Evolutionary conservation across 2,797 vertebrate species (phyloP), one percentile per base, ranked within the genome.

Genomic region (Gymnodraco acuticeps): DNA sequence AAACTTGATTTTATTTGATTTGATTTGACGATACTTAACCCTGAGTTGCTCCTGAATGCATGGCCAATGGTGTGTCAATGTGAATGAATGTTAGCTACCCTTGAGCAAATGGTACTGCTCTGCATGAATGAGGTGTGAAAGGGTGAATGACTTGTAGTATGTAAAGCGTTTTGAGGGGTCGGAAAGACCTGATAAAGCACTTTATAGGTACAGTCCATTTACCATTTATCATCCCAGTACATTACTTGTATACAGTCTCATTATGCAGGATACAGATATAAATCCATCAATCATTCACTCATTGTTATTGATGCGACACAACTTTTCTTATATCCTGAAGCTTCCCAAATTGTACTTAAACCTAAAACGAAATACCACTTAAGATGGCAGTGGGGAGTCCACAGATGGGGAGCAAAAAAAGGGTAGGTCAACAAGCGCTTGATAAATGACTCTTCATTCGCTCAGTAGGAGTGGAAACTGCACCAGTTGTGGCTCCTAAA

Each of bases 321-420:
- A 12, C 14, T 75, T 33, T 59, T 60, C 13, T 6, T 38, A 45
- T 67, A 45, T 68, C 27, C 47, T 46, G 41, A 47, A 56, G 56
- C 10, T 42, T 70, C 23, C 23, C 64, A 66, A 43, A 43, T 46
- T 70, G 64, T 10, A 38, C 13, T 66, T 60, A 14, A 69, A 58
- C 52, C 64, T 59, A 47, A 23, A 56, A 75, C 27, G 77, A 67
- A 63, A 64, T 14, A n/a, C 33, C 9, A 41, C 55, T 41, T 42
- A 41, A 0, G 8, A 27, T 33, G 56, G 38, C 52, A 47, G 17
- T 5, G 17, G 38, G 54, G 47, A 38, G 47, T 60, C 19, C 58
- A 10, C 23, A 1, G 8, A 17, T n/a, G 51, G 12, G 12, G 8
- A 51, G 14, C n/a, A 46, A 61, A 17, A 17, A 17, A 17, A 65